Percentiles rank a stretch among this genome's conserved stretches.
phyloP scores from a whole-genome alignment of 1,140 invertebrate genomes.

The Aplysia californica region DNA sequence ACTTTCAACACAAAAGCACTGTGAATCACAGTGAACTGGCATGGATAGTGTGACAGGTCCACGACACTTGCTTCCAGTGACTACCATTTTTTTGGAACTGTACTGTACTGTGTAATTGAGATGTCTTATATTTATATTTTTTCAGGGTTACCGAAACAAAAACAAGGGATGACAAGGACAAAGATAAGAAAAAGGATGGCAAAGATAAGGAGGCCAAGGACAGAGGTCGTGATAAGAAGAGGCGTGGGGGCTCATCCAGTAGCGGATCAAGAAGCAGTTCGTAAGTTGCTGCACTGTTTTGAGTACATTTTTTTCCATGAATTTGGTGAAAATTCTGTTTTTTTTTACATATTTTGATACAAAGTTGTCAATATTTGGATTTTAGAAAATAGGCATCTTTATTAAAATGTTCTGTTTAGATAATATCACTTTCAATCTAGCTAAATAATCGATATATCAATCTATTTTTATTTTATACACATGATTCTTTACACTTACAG shows the following conservation, averaged over 20 bases:
- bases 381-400: background rate
- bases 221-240: conserved; percentile 39
- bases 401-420: background rate
- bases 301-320: too few relatives aligned
- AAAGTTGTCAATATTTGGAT: background rate
- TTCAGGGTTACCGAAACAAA: too few relatives aligned
- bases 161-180: conserved; percentile 22
- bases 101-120: too few relatives aligned
- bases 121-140: too few relatives aligned
- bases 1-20: too few relatives aligned
- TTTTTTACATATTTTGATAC: background rate
- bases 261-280: conserved; percentile 38
- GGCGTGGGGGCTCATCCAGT: conserved; percentile 31
- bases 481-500: too few relatives aligned
- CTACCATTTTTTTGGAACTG: too few relatives aligned
- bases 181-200: conserved; percentile 45
- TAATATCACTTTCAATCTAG: background rate
- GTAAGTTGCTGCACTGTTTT: conserved; percentile 20
- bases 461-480: background rate
- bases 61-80: too few relatives aligned
- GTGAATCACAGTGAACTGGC: too few relatives aligned
- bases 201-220: conserved; percentile 42
- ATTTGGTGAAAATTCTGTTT: background rate
- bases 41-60: too few relatives aligned
- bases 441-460: background rate